Evolutionary conservation across 2,797 vertebrate species (phyloP).

Genomic region (Aplochiton taeniatus): DNA sequence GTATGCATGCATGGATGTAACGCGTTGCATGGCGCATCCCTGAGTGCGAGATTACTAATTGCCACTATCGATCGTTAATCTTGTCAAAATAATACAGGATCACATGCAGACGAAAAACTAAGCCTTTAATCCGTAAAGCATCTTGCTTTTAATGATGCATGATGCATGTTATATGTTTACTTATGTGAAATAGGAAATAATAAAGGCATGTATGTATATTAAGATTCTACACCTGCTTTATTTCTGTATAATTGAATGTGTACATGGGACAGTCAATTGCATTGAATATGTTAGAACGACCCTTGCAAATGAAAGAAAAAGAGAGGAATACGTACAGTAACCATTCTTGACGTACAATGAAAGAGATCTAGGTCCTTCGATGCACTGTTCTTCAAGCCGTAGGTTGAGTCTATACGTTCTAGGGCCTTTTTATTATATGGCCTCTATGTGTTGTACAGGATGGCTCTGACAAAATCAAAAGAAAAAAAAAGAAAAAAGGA

Average conservation of each 20-base stretch:
- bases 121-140: conserved; percentile 21
- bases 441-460: conserved; percentile 52
- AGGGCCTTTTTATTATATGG: conserved; percentile 59
- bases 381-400: conserved; percentile 73
- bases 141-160: conserved; percentile 25
- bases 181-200: neutral
- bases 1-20: conserved; percentile 58
- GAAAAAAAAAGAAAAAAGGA: conserved; percentile 69
- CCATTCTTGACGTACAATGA: conserved; percentile 85
- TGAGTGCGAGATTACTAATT: conserved; percentile 67
- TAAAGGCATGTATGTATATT: conserved; percentile 11
- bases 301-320: conserved; percentile 51
- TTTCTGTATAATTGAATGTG: conserved; percentile 44
- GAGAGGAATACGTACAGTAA: conserved; percentile 83
- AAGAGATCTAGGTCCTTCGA: conserved; percentile 82
- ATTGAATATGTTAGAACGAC: conserved; percentile 42
- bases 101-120: conserved; percentile 25
- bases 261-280: conserved; percentile 27
- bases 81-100: conserved; percentile 55
- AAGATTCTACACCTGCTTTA: conserved; percentile 37
- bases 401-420: conserved; percentile 57
- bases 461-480: conserved; percentile 64
- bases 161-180: conserved; percentile 27
- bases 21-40: conserved; percentile 70
- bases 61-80: conserved; percentile 65